Evolutionary conservation across 2,113 vertebrate genomes (phyloP).

Genomic region (Gallinago undulata): DNA sequence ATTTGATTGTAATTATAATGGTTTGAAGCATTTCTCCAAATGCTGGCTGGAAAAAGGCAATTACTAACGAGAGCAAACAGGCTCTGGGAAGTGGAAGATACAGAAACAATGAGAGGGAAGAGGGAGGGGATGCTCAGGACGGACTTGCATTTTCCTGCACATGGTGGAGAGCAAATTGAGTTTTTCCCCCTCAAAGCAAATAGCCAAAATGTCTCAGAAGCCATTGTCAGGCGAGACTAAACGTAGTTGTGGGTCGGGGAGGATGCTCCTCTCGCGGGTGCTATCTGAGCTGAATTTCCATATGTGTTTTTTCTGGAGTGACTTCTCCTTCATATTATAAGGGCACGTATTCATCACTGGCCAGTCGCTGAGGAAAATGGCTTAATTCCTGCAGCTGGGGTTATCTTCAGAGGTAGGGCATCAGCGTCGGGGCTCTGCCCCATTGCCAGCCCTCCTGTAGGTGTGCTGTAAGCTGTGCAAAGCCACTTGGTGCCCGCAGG

Average conservation of each 20-base stretch:
- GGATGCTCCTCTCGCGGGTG: background rate
- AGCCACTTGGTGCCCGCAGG: background rate
- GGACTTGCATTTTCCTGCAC: background rate
- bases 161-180: background rate
- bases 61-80: background rate
- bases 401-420: background rate
- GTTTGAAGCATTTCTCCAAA: background rate
- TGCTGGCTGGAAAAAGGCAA: background rate
- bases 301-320: background rate
- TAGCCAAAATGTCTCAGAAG: background rate
- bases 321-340: background rate
- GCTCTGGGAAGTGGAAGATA: background rate
- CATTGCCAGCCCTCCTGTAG: background rate
- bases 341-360: background rate
- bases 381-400: background rate
- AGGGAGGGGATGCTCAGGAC: background rate
- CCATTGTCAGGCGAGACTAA: rapidly evolving
- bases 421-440: background rate
- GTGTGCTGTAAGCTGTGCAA: background rate
- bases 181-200: background rate
- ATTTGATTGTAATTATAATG: background rate
- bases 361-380: background rate
- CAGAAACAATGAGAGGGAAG: background rate
- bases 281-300: background rate
- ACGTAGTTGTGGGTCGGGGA: background rate